Conservation (phyloP, 2,797 vertebrate species). For the Chrosomus eos region DNA sequence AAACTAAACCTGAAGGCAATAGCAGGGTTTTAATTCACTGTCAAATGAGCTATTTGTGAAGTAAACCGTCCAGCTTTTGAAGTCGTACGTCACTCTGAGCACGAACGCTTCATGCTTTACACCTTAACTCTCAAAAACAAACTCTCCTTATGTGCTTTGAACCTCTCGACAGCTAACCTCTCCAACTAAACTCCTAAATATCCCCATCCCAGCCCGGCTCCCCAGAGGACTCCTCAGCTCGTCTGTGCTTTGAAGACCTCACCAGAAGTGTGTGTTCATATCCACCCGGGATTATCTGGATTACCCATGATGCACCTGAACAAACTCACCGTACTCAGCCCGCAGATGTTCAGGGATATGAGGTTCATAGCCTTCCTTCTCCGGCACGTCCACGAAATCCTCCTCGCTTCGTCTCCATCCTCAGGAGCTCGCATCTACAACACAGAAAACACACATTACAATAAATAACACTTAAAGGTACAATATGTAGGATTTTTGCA, state of each 20-base stretch:
- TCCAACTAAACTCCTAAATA: too few relatives aligned
- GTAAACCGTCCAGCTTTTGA: not conserved
- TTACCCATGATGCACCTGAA: conserved; percentile 60
- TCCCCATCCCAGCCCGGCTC: conserved; percentile 3
- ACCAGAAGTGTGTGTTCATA: conserved; percentile 12
- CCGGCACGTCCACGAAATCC: conserved; percentile 92
- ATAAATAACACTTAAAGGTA: not conserved
- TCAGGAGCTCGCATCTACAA: conserved; percentile 72
- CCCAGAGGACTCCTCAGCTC: not conserved
- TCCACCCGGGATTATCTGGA: conserved; percentile 47
- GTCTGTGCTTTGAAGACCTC: conserved; percentile 7
- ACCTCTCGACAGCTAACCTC: not conserved
- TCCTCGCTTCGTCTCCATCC: conserved; percentile 80
- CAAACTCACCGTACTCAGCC: conserved; percentile 88
- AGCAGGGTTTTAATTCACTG: not conserved
- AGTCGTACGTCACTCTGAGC: not conserved
- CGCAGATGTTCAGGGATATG: conserved; percentile 88
- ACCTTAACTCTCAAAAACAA: conserved; percentile 3
- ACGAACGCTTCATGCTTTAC: not conserved
- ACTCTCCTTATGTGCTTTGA: conserved; percentile 4
- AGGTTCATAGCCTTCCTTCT: conserved; percentile 94
- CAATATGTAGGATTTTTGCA: too few relatives aligned
- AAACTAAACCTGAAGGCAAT: not conserved
- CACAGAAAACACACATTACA: not conserved
- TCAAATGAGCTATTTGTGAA: not conserved